phyloP scores from a whole-genome alignment of 2,888 invertebrate species.

The Metalampra italica region DNA sequence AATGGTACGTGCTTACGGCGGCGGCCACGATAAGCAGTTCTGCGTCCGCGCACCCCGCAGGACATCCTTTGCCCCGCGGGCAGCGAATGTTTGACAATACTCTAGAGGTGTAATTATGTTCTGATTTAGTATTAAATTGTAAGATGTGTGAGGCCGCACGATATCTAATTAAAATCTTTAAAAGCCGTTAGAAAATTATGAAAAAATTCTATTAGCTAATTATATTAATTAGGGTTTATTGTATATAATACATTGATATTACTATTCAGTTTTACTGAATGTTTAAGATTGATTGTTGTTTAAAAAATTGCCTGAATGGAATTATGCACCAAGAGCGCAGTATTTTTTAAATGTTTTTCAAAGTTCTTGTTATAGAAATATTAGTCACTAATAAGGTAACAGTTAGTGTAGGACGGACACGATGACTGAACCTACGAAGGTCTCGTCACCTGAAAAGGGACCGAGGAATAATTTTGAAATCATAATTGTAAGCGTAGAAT shows the following conservation, averaged over 20 bases:
- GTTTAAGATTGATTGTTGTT: constrained; percentile 34
- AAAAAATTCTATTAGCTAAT: constrained; percentile 47
- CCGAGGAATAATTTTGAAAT: not conserved
- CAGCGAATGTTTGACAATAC: too few species aligned
- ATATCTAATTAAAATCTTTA: constrained; percentile 36
- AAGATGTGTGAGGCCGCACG: constrained; percentile 56
- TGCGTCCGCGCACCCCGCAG: too few species aligned
- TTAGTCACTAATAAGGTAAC: constrained; percentile 35
- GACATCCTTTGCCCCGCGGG: too few species aligned
- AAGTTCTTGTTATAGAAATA: constrained; percentile 46
- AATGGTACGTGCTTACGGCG: too few species aligned
- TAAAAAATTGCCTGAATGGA: constrained; percentile 21
- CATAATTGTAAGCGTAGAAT: too few species aligned
- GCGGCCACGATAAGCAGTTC: too few species aligned
- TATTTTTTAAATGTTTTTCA: constrained; percentile 49
- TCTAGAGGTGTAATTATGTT: constrained; percentile 55
- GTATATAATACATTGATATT: constrained; percentile 49
- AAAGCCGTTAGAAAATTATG: constrained; percentile 37
- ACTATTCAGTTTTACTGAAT: constrained; percentile 42
- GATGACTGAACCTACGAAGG: constrained; percentile 32
- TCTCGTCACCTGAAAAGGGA: not conserved
- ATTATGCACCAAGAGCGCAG: constrained; percentile 50
- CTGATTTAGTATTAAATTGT: constrained; percentile 63
- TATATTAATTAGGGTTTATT: constrained; percentile 42
- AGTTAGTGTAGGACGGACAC: constrained; percentile 36